Percentiles rank a stretch among this genome's conserved stretches.
phyloP scores from a whole-genome alignment of 2,113 vertebrate species.

The Mirounga angustirostris region DNA sequence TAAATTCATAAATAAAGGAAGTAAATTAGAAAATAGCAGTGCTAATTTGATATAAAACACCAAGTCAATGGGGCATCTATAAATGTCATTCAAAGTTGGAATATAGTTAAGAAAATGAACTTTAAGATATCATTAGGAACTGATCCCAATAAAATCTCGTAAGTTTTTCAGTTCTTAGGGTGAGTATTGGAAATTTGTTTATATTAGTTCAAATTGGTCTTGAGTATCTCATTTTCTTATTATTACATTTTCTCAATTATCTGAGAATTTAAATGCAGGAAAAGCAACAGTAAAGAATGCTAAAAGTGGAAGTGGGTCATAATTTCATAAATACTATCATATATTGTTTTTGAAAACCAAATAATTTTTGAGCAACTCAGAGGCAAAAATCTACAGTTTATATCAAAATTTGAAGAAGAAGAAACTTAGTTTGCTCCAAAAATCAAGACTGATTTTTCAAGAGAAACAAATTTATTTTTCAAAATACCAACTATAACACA shows the following conservation, averaged over 20 bases:
- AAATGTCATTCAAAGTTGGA: conserved; percentile 50
- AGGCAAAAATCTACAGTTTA: background rate
- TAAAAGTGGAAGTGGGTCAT: conserved; percentile 3
- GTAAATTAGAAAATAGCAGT: conserved; percentile 10
- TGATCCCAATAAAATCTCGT: background rate
- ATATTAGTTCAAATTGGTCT: conserved; percentile 43
- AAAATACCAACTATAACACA: background rate
- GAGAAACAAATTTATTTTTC: background rate
- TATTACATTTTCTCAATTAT: conserved; percentile 51
- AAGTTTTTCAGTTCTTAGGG: conserved; percentile 13
- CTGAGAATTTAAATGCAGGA: conserved; percentile 25
- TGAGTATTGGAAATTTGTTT: conserved; percentile 52
- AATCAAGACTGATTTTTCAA: background rate
- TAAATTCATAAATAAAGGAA: conserved; percentile 41
- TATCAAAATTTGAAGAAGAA: background rate
- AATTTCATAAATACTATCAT: conserved; percentile 54
- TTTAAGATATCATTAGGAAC: conserved; percentile 46
- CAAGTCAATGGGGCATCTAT: background rate
- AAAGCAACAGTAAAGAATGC: background rate
- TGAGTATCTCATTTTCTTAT: conserved; percentile 43
- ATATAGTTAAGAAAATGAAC: conserved; percentile 53
- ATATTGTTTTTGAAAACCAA: background rate
- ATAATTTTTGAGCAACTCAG: conserved; percentile 21
- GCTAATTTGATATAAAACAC: conserved; percentile 25
- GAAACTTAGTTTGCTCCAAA: background rate